Conservation (phyloP, 2,888 invertebrate genomes). For the Cyrtodaria siliqua region DNA sequence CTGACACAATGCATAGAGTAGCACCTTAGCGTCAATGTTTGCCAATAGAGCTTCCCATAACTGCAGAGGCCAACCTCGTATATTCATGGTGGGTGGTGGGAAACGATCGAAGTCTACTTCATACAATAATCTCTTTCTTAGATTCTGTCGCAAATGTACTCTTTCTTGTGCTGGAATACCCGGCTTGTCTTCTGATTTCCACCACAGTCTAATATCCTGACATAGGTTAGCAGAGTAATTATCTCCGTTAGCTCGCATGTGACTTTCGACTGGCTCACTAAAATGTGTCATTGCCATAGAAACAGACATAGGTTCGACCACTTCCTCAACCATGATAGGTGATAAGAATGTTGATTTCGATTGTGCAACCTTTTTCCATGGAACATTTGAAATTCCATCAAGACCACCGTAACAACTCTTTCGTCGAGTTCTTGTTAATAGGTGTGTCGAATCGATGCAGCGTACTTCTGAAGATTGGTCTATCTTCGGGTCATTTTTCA, state of each 20-base stretch:
- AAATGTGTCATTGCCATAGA: conserved; percentile 40
- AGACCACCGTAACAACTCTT: conserved; percentile 46
- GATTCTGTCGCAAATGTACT: conserved; percentile 7
- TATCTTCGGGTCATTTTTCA: too few species aligned
- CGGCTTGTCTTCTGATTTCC: conserved; percentile 42
- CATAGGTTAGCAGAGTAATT: conserved; percentile 33
- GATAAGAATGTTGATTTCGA: conserved; percentile 31
- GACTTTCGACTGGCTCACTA: conserved; percentile 28
- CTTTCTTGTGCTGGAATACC: conserved; percentile 32
- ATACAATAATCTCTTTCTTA: conserved; percentile 26
- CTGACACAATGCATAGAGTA: conserved; percentile 22
- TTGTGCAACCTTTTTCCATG: conserved; percentile 42
- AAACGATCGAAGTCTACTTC: conserved; percentile 17
- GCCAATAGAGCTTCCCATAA: conserved; percentile 46
- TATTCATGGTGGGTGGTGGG: conserved; percentile 31
- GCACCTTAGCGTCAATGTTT: conserved; percentile 35
- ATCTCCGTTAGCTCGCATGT: conserved; percentile 29
- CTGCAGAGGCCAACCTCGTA: conserved; percentile 48
- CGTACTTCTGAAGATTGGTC: too few species aligned
- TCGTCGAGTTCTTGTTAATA: conserved; percentile 42
- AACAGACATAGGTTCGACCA: conserved; percentile 55
- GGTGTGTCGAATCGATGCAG: conserved; percentile 45
- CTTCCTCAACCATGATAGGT: conserved; percentile 29
- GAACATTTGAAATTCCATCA: conserved; percentile 29
- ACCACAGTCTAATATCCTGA: conserved; percentile 38